Conservation (phyloP, 2,797 vertebrate species). For the Lacerta viridis region DNA sequence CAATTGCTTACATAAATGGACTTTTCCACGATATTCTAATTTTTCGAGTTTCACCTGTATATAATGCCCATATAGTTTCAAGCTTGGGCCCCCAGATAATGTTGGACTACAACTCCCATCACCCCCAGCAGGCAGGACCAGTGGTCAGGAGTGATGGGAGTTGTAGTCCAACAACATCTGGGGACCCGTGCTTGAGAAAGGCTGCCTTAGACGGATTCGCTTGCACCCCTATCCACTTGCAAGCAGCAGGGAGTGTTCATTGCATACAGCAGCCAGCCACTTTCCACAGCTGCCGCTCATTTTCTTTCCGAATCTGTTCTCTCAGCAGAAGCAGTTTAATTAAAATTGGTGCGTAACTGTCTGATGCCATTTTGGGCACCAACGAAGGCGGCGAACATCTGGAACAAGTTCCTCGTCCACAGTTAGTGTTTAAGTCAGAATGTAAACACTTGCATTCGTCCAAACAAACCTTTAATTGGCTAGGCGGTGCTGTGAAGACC, state of each 20-base stretch:
- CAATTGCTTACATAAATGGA: no score
- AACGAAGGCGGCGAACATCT: constrained; percentile 69
- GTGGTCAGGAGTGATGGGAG: no score
- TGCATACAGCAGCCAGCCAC: neutral
- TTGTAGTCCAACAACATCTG: no score
- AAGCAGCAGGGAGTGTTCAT: constrained; percentile 43
- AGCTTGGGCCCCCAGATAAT: no score
- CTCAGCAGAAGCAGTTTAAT: constrained; percentile 55
- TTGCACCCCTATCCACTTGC: neutral
- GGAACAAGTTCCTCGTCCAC: constrained; percentile 58
- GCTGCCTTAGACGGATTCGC: neutral
- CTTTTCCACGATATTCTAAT: no score
- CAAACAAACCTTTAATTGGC: constrained; percentile 49
- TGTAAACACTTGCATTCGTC: constrained; percentile 42
- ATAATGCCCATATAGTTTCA: no score
- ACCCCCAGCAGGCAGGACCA: no score
- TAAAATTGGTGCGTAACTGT: constrained; percentile 62
- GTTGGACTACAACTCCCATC: no score
- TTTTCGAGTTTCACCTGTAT: no score
- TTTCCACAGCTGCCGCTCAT: constrained; percentile 44
- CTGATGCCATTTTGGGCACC: constrained; percentile 57
- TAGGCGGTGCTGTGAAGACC: constrained; percentile 17
- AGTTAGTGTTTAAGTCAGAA: constrained; percentile 63
- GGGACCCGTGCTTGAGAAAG: neutral
- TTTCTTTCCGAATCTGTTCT: constrained; percentile 45